Evolutionary conservation across 2,888 invertebrate species (phyloP), one percentile per base, ranked within the genome.

Genomic region (Bellardia bayeri): DNA sequence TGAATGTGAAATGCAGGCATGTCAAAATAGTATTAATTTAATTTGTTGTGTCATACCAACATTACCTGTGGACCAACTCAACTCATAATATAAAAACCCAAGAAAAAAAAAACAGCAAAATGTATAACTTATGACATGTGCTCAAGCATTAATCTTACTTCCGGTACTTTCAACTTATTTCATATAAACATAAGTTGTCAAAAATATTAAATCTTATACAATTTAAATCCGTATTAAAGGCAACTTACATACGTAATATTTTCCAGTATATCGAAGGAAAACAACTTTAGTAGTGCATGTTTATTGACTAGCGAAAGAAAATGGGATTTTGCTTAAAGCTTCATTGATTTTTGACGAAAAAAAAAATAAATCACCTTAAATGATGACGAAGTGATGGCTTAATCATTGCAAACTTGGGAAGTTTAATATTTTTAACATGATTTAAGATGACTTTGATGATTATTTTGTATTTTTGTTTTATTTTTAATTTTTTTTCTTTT

Each of bases 381-480:
- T 16, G 30, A n/a, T 40, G 2, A 5, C 14, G n/a, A 40, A 51
- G n/a, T 37, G 49, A 13, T 30, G 30, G 13, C 16, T 58, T 56
- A 30, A 64, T 56, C 16, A 40, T 45, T 11, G 11, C 3, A 13
- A 45, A 56, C 13, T n/a, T 58, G 45, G 14, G 7, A 14, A 4
- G n/a, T 37, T 8, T 61, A 30, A 40, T 63, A 69, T 68, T 68
- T 69, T 63, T 7, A 16, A 76, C 61, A 69, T 69, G 30, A 69
- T 33, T 37, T 37, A 66, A 66, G 66, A 74, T 82, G 40, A 61
- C 56, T 69, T 76, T 76, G 61, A 69, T 49, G 69, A 71, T 83
- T 63, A 56, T 14, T 58, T 13, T 51, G 4, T 74, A n/a, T 16
- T 56, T 33, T 0, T 3, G 58, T 37, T 42, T 58, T 71, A 2